phyloP scores from a whole-genome alignment of 2,888 invertebrate species.

The Tribolium freemani region DNA sequence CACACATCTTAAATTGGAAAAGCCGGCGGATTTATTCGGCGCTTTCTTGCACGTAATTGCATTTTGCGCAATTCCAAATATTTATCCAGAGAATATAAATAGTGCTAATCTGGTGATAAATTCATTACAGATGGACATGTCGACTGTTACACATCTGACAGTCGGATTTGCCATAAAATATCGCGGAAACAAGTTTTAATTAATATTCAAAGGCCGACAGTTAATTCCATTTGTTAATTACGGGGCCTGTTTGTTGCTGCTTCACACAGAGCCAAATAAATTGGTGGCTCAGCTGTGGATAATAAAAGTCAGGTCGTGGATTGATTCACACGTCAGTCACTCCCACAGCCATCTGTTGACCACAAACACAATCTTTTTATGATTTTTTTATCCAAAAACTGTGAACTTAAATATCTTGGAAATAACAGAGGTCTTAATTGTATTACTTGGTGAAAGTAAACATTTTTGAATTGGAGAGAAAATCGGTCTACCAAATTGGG shows the following conservation, averaged over 20 bases:
- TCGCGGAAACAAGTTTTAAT: not conserved
- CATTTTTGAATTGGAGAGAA: too few relatives aligned
- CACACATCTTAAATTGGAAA: conserved; percentile 16
- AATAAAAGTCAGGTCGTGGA: not conserved
- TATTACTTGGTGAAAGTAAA: too few relatives aligned
- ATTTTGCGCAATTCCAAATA: not conserved
- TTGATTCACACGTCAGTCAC: not conserved
- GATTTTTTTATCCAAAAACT: too few relatives aligned
- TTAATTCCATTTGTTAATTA: not conserved
- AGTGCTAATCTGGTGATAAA: not conserved
- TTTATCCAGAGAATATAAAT: not conserved
- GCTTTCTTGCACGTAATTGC: not conserved
- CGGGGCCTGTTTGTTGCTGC: not conserved
- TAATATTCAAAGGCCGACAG: not conserved
- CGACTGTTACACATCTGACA: not conserved
- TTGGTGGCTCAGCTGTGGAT: not conserved
- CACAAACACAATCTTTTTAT: too few relatives aligned
- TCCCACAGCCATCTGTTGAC: too few relatives aligned
- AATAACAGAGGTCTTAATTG: too few relatives aligned
- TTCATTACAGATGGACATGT: not conserved
- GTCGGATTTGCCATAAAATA: not conserved
- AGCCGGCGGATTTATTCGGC: not conserved
- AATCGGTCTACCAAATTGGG: too few relatives aligned
- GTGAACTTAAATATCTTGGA: too few relatives aligned
- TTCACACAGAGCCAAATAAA: not conserved